Base-by-base conservation (phyloP, 2,888 invertebrate species). In the Thelaira solivaga region DNA sequence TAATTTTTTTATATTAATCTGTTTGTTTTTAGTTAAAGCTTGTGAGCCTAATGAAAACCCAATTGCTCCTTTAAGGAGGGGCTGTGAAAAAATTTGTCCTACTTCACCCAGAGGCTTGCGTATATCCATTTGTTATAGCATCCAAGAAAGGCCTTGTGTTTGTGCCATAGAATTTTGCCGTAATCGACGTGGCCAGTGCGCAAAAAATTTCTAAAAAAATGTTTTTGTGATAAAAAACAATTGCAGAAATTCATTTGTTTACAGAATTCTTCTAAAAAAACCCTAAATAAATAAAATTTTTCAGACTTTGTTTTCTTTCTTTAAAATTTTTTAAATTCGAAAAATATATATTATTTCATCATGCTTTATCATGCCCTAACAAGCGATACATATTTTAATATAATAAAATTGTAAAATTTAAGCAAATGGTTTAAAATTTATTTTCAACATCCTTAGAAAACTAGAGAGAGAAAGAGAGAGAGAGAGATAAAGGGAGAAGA, bases 161-260 rank as follows among this genome's bases (percentile, higher is more conserved):
- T 75, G 75, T 55, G 20, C 49, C 16, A n/a, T 29, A 11, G 7
- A 34, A 0, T 47, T 64, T 34, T 76, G 69, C 39, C 64, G 76
- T 5, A 69, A 69, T 64, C 57, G 64, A n/a, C 45, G 16, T 29
- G 59, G 64, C 1, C 57, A 64, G 18, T 76, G 76, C 39, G 51
- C 51, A 29, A 68, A 47, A 26, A 51, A 39, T 47, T 13, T 55
- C 36, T 29, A 16, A 26, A 20, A 10, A 7, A 16, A 22, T n/a
- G n/a, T n/a, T n/a, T n/a, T 11, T 47, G 26, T 2, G 13, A 24
- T 24, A 22, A 22, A 4, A 20, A 20, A 20, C 11, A 8, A 11
- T 24, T 22, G 0, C 2, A 43, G 20, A 22, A 43, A 8, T 13
- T 22, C n/a, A n/a, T n/a, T n/a, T n/a, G n/a, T n/a, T n/a, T n/a